Conservation (phyloP, 2,888 invertebrate species). For the Galeopsomyia nigrocyanea region DNA sequence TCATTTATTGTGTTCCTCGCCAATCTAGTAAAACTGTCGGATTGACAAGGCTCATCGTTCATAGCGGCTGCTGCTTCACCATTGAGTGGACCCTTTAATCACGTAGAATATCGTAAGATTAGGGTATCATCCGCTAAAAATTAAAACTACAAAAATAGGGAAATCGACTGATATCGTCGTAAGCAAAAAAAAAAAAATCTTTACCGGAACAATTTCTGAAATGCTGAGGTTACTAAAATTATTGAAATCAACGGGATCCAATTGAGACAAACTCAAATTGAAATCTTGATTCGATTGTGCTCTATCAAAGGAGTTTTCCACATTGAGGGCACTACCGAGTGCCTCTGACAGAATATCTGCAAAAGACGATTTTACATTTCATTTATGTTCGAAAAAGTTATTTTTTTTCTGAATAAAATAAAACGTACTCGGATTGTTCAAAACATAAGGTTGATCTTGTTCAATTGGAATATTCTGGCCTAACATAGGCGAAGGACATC, state of each 20-base stretch:
- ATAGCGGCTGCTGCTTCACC: constrained; percentile 23
- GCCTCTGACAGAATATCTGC: constrained; percentile 41
- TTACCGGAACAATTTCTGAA: constrained; percentile 42
- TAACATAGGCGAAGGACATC: constrained; percentile 26
- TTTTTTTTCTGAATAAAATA: too few species aligned
- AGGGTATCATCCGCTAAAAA: too few species aligned
- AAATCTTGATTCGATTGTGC: constrained; percentile 15
- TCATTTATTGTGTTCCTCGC: constrained; percentile 69
- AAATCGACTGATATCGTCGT: too few species aligned
- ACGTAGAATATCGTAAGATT: not conserved
- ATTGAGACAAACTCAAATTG: constrained; percentile 41
- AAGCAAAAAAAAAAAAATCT: not conserved
- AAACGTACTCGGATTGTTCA: not conserved
- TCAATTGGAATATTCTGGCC: constrained; percentile 24
- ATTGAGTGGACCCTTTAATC: constrained; percentile 31
- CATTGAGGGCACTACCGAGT: constrained; percentile 36
- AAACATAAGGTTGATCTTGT: not conserved
- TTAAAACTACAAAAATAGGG: too few species aligned
- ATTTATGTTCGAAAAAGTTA: not conserved
- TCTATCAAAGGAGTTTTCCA: constrained; percentile 26
- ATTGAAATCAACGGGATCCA: constrained; percentile 38
- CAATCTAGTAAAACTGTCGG: constrained; percentile 72
- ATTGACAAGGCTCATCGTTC: constrained; percentile 67
- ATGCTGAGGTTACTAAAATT: constrained; percentile 34
- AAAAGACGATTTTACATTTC: not conserved